phyloP scores from a whole-genome alignment of 1,140 invertebrate genomes.

The Eumeta japonica region DNA sequence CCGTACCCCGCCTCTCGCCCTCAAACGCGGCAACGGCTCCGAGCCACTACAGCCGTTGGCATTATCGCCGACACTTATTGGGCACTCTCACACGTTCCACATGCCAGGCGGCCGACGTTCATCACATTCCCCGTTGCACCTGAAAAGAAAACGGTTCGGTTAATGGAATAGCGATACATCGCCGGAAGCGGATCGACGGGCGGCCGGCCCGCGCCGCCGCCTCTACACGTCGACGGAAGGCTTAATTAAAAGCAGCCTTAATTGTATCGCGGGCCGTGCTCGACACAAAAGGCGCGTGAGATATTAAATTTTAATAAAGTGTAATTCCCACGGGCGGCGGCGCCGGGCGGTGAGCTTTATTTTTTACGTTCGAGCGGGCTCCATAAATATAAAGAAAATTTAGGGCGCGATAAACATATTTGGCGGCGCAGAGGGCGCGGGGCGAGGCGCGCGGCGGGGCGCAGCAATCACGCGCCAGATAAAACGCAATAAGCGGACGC shows the following conservation, averaged over 20 bases:
- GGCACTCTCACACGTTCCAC: too few relatives aligned
- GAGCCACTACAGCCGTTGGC: too few relatives aligned
- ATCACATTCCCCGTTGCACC: constrained; percentile 20
- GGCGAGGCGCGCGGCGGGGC: constrained; percentile 10
- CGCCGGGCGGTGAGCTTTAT: constrained; percentile 17
- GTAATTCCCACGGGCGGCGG: constrained; percentile 17
- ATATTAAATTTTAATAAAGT: constrained; percentile 41
- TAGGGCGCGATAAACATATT: constrained; percentile 34
- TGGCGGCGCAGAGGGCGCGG: constrained; percentile 14
- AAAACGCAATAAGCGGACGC: constrained; percentile 39
- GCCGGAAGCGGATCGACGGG: too few relatives aligned
- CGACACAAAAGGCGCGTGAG: constrained; percentile 21
- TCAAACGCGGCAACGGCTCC: too few relatives aligned
- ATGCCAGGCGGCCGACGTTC: constrained; percentile 12
- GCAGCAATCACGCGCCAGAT: constrained; percentile 32
- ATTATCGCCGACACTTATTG: too few relatives aligned
- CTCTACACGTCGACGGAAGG: too few relatives aligned
- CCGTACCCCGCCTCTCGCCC: constrained; percentile 14
- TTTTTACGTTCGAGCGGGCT: constrained; percentile 23
- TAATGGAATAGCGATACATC: too few relatives aligned
- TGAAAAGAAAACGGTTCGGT: too few relatives aligned
- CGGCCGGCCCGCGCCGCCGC: too few relatives aligned
- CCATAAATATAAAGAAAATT: constrained; percentile 21
- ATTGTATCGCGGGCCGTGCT: constrained; percentile 17
- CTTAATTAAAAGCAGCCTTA: constrained; percentile 24